A percentile compares a stretch with the other conserved stretches of the same genome.
phyloP scores from a whole-genome alignment of 2,113 vertebrate species.

The Rostratula benghalensis region DNA sequence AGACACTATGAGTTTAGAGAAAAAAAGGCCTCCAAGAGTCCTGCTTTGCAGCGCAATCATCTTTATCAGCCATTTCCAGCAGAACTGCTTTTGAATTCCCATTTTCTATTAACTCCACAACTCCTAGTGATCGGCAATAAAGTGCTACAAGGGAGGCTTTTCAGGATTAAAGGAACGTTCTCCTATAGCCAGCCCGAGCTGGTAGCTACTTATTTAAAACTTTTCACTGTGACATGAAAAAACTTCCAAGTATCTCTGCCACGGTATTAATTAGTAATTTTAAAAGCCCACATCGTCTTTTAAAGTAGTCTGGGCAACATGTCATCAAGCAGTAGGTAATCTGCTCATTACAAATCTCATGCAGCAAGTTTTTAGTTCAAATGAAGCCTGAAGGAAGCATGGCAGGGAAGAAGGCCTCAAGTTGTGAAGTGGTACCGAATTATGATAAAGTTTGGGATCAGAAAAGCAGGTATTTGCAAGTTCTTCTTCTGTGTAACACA shows the following conservation, averaged over 20 bases:
- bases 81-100: conserved; percentile 7
- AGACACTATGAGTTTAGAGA: neutral
- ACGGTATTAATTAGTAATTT: conserved; percentile 48
- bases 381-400: neutral
- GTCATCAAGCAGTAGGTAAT: conserved; percentile 18
- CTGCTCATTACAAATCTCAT: neutral
- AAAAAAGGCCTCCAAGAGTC: neutral
- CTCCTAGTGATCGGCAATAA: neutral
- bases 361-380: neutral
- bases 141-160: neutral
- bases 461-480: neutral
- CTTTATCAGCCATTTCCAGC: conserved; percentile 24
- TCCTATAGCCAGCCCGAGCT: neutral
- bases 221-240: neutral
- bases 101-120: neutral
- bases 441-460: neutral
- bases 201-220: neutral
- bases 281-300: neutral
- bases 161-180: neutral
- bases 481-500: neutral
- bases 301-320: neutral
- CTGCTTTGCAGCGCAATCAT: neutral
- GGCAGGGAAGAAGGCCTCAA: neutral
- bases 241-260: neutral
- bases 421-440: neutral